Base-by-base conservation (phyloP, 2,888 invertebrate genomes). In the Glyphotaelius pellucidus region DNA sequence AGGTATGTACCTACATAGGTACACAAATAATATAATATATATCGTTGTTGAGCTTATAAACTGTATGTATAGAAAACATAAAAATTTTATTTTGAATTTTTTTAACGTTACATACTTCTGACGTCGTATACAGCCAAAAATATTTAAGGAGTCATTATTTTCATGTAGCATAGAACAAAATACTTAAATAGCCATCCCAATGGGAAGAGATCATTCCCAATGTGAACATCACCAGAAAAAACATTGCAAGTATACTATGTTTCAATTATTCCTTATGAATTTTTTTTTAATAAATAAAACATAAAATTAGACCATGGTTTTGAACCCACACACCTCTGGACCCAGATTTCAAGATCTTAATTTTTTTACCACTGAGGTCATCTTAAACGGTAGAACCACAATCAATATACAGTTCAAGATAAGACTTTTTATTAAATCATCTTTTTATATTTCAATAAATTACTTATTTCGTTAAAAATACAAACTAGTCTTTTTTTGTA, bases 11-110 rank as follows among this genome's bases (percentile, higher is more conserved):
- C 25, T 67, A 47, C 15, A 15, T 47, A 47, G 47, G 15, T 47
- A 15, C 47, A 35, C 31, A 89, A 30, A 7, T 89, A 11, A 42
- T 42, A 91, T 91, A 52, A 47, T 67, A 67, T 67, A 90, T 85
- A 91, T 91, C 92, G 89, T 93, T 84, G 93, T 93, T 93, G 93
- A 93, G 93, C 93, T 93, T 93, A 93, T 93, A 93, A 42, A 90
- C 80, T 91, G 89, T 92, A 92, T 92, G 32, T n/a, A 47, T 86
- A 47, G 38, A 85, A 35, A 85, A 12, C 25, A 81, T 19, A 0
- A 31, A 31, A 19, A 2, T 32, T n/a, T 19, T 19, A 7, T 19
- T 67, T 67, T 67, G 1, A 67, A 19, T 5, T 67, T 67, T 67
- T 9, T n/a, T 67, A 1, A 25, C 19, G 25, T 25, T 5, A 67